These are phyloP conservation scores for Rhagium mordax DNA, from an alignment of 2,888 invertebrate genomes.

Conservation along the genomic window DNA sequence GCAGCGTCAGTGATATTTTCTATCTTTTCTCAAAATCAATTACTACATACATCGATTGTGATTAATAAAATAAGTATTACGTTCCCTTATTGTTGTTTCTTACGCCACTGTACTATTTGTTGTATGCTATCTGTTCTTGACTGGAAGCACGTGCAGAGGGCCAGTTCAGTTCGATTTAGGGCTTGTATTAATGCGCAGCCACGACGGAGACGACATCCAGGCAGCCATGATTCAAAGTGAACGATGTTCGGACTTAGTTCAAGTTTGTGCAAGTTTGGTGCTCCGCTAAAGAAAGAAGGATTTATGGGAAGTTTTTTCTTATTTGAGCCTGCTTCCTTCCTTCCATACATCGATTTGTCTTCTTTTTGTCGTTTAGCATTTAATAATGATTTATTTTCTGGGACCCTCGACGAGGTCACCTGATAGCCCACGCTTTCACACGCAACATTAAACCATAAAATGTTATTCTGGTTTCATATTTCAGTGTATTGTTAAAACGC, in stretches of 20 bases:
- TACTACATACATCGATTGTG: too few species aligned
- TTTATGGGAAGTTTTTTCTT: constrained; percentile 67
- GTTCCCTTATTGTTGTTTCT: too few species aligned
- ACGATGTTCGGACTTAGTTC: constrained; percentile 70
- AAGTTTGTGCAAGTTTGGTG: constrained; percentile 69
- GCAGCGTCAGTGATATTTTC: too few species aligned
- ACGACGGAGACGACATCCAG: constrained; percentile 66
- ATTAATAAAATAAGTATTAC: too few species aligned
- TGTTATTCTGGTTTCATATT: constrained; percentile 26
- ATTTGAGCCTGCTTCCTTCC: constrained; percentile 64
- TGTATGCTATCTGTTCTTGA: constrained; percentile 20
- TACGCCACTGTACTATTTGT: constrained; percentile 29
- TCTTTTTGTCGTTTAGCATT: constrained; percentile 69
- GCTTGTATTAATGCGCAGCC: constrained; percentile 67
- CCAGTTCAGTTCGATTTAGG: constrained; percentile 43
- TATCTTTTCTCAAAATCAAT: too few species aligned
- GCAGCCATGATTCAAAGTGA: constrained; percentile 70
- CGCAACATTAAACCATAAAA: constrained; percentile 43
- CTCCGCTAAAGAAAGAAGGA: constrained; percentile 68
- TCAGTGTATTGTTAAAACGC: constrained; percentile 10
- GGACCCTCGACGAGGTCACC: constrained; percentile 57
- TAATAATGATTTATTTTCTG: constrained; percentile 67
- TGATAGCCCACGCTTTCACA: constrained; percentile 45
- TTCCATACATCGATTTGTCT: constrained; percentile 69
- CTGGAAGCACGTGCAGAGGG: constrained; percentile 32